phyloP scores from a whole-genome alignment of 2,797 vertebrate species.

The Siniperca scherzeri region DNA sequence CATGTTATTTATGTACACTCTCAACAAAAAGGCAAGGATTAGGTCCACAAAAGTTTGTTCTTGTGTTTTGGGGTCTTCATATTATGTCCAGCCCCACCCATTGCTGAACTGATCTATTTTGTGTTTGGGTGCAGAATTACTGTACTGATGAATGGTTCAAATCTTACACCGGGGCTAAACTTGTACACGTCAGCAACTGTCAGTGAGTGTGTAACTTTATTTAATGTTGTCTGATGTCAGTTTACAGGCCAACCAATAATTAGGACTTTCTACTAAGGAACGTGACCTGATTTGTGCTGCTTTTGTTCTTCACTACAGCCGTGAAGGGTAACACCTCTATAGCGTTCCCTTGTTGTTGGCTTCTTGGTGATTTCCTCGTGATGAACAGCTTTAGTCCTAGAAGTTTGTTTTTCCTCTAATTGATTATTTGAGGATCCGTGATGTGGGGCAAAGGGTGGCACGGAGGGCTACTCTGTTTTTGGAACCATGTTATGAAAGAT shows the following conservation, averaged over 20 bases:
- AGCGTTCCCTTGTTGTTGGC: slow-evolving; percentile 23
- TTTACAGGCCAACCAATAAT: slow-evolving; percentile 28
- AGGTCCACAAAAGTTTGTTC: slow-evolving; percentile 22
- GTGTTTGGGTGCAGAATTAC: slow-evolving; percentile 38
- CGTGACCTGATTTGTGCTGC: slow-evolving; percentile 23
- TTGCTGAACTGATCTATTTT: slow-evolving; percentile 33
- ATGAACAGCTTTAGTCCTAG: slow-evolving; percentile 49
- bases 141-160: slow-evolving; percentile 12
- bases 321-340: slow-evolving; percentile 12
- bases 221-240: slow-evolving; percentile 33
- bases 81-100: slow-evolving; percentile 40
- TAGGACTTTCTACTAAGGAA: slow-evolving; percentile 26
- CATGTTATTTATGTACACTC: slow-evolving; percentile 4
- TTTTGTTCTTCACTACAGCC: slow-evolving; percentile 17
- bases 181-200: slow-evolving; percentile 3
- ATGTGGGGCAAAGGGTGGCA: slow-evolving; percentile 58
- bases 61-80: slow-evolving; percentile 5
- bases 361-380: slow-evolving; percentile 38
- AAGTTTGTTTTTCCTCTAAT: slow-evolving; percentile 51
- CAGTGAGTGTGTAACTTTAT: slow-evolving; percentile 27
- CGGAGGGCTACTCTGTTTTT: slow-evolving; percentile 51
- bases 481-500: slow-evolving; percentile 70
- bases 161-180: not conserved
- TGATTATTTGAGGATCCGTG: slow-evolving; percentile 60
- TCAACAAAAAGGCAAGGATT: slow-evolving; percentile 22